Conservation (phyloP, 92 coral and sea anemone species). For the Hydrozoanthus gracilis region DNA sequence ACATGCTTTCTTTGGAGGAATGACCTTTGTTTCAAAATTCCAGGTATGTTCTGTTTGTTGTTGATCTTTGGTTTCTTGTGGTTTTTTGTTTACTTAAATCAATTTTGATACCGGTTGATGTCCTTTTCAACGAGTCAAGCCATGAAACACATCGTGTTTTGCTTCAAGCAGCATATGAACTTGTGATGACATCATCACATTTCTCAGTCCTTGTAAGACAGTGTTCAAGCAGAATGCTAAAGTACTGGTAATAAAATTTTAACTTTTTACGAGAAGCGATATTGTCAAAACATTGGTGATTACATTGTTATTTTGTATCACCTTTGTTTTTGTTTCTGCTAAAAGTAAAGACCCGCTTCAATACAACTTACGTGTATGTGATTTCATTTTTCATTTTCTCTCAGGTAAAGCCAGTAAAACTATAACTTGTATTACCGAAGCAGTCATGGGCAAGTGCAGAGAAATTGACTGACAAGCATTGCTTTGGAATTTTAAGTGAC, state of each 20-base stretch:
- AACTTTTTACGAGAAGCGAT: conserved; percentile 11
- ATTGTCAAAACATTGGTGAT: neutral
- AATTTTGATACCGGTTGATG: conserved; percentile 13
- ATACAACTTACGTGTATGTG: neutral
- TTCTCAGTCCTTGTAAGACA: conserved; percentile 49
- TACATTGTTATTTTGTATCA: neutral
- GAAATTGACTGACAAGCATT: neutral
- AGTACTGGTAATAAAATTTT: conserved; percentile 32
- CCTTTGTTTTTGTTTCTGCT: neutral
- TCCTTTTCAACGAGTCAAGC: conserved; percentile 28
- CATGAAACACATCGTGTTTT: conserved; percentile 38
- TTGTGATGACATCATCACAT: conserved; percentile 33
- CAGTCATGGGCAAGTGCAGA: conserved; percentile 1
- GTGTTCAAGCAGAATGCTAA: conserved; percentile 7
- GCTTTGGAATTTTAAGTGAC: neutral
- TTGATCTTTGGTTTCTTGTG: conserved; percentile 2
- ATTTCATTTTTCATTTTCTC: neutral
- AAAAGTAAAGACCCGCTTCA: neutral
- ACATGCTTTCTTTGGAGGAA: conserved; percentile 41
- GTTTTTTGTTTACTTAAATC: neutral
- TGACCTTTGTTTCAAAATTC: conserved; percentile 39
- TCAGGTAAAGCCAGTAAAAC: neutral
- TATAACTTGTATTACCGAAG: conserved; percentile 3
- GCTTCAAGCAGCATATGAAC: conserved; percentile 40
- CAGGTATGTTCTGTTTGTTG: conserved; percentile 36